Evolutionary conservation across 2,113 vertebrate genomes (phyloP).

Genomic region (Corythoichthys intestinalis): DNA sequence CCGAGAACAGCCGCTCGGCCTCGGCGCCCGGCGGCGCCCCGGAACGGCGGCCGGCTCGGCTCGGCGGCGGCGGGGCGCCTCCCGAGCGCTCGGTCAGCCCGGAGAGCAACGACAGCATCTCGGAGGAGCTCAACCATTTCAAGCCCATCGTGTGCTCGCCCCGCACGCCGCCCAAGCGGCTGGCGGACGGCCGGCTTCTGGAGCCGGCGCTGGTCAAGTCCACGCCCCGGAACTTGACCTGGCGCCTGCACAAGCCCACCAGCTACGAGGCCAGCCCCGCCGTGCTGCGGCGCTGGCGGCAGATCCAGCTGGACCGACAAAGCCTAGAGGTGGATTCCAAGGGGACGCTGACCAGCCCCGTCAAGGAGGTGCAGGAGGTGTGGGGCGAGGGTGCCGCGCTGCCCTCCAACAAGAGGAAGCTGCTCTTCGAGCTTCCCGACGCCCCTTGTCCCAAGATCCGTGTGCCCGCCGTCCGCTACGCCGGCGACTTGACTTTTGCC

Average conservation of each 20-base stretch:
- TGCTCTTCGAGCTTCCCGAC: constrained; percentile 64
- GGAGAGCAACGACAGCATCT: constrained; percentile 98
- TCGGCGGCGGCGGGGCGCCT: constrained; percentile 38
- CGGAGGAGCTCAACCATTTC: constrained; percentile 95
- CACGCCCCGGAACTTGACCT: constrained; percentile 87
- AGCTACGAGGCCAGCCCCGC: constrained; percentile 87
- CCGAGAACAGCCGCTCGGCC: constrained; percentile 87
- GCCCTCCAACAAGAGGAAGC: constrained; percentile 54
- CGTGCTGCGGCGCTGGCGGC: constrained; percentile 91
- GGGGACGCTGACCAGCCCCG: constrained; percentile 81
- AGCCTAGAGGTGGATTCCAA: constrained; percentile 82
- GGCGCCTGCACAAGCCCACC: constrained; percentile 83
- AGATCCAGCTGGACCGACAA: constrained; percentile 90
- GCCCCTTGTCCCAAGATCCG: constrained; percentile 30
- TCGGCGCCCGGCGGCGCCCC: constrained; percentile 77
- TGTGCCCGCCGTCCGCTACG: constrained; percentile 41
- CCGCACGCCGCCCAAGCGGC: constrained; percentile 90
- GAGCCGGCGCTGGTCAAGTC: constrained; percentile 90
- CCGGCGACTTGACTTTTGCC: constrained; percentile 11
- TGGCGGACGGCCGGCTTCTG: constrained; percentile 84
- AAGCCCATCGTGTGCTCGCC: constrained; percentile 97
- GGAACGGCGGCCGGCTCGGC: constrained; percentile 75
- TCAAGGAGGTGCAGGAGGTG: constrained; percentile 36
- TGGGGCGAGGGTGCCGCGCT: neutral
- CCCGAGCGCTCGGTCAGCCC: constrained; percentile 88